Percentiles rank a stretch among this genome's conserved stretches.
Evolutionary conservation across 1,140 invertebrate species (phyloP).

Genomic region (Drosophila subpulchrella): DNA sequence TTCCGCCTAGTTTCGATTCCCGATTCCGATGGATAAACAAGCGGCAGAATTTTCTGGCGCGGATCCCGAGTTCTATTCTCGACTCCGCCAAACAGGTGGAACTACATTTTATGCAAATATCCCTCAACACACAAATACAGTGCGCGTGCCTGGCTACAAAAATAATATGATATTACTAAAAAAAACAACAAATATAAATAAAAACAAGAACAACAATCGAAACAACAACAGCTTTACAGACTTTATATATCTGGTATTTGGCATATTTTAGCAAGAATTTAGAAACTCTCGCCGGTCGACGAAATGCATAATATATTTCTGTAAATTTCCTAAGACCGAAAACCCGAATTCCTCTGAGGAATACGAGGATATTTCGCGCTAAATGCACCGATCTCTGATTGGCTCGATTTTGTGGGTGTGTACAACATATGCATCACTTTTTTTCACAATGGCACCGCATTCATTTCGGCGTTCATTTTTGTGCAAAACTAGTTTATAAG

Average conservation of each 20-base stretch:
- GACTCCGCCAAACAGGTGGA: slow-evolving; percentile 60
- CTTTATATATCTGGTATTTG: slow-evolving; percentile 37
- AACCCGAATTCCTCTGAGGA: slow-evolving; percentile 3
- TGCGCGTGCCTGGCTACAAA: slow-evolving; percentile 41
- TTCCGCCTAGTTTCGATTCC: slow-evolving; percentile 30
- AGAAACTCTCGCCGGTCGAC: slow-evolving; percentile 13
- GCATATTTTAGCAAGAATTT: slow-evolving; percentile 33
- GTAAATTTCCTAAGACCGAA: slow-evolving; percentile 24
- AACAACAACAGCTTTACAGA: slow-evolving; percentile 50
- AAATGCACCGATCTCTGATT: slow-evolving; percentile 23
- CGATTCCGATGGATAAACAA: slow-evolving; percentile 10
- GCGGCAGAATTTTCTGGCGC: slow-evolving; percentile 19
- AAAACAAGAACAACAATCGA: slow-evolving; percentile 34
- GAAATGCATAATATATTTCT: slow-evolving; percentile 24
- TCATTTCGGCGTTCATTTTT: slow-evolving; percentile 8
- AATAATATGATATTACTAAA: slow-evolving; percentile 28
- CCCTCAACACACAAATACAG: slow-evolving; percentile 36
- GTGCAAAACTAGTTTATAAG: slow-evolving; percentile 45
- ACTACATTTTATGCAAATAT: slow-evolving; percentile 83
- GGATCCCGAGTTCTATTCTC: slow-evolving; percentile 18
- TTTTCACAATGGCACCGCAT: slow-evolving; percentile 12
- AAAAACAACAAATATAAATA: slow-evolving; percentile 20
- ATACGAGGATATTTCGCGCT: neutral
- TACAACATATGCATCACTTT: slow-evolving; percentile 15
- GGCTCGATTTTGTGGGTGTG: slow-evolving; percentile 37